These are phyloP conservation scores for Apoda limacodes DNA, from an alignment of 2,888 invertebrate species.

Conservation along the genomic window DNA sequence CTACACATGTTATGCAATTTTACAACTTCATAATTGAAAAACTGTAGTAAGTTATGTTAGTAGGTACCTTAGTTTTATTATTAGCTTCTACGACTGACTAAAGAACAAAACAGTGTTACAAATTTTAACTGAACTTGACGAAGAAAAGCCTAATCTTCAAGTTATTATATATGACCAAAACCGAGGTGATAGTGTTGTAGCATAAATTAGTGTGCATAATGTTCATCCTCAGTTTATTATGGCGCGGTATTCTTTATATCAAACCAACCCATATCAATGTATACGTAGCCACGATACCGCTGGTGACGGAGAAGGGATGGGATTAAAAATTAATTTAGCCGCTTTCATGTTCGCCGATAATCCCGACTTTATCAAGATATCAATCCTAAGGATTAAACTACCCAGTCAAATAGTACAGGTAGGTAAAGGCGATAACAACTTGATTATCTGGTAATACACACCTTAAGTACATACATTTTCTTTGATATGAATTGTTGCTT, in stretches of 20 bases:
- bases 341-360: constrained; percentile 67
- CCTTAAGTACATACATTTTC: constrained; percentile 20
- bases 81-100: no score
- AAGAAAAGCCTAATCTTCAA: no score
- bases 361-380: constrained; percentile 64
- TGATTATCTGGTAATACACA: constrained; percentile 43
- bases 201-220: constrained; percentile 25
- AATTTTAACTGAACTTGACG: no score
- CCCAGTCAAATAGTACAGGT: constrained; percentile 51
- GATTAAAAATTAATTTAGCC: constrained; percentile 66
- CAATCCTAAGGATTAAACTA: constrained; percentile 61
- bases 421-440: constrained; percentile 47
- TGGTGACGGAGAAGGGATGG: constrained; percentile 50
- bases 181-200: no score
- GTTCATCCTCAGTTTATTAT: constrained; percentile 24
- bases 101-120: no score
- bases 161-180: no score
- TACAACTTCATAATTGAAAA: no score
- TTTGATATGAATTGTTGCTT: constrained; percentile 7
- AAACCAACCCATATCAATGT: constrained; percentile 29
- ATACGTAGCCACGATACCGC: constrained; percentile 45
- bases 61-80: no score
- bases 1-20: no score
- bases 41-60: no score
- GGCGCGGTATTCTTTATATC: constrained; percentile 26